Base-by-base conservation (phyloP, 2,888 invertebrate genomes). In the Heliconius hortense region DNA sequence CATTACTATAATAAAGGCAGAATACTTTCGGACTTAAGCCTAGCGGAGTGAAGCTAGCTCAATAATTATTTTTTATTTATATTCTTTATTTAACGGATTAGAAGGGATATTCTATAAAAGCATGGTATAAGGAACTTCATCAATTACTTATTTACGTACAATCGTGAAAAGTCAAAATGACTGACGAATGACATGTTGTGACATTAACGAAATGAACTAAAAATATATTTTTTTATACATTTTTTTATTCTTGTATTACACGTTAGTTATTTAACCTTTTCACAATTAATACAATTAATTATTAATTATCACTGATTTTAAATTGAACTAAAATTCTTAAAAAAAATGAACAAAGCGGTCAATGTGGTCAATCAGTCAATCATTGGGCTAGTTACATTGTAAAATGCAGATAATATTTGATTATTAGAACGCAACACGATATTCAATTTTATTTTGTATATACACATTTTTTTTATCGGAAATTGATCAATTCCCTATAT, bases 121-220 rank as follows among this genome's bases (percentile, higher is more conserved):
- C 76, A 77, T 73, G 31, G 71, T 67, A 77, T 43, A 73, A 77
- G 77, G 77, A 77, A 77, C 77, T 77, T 68, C 43, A 68, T 76
- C 56, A 73, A 74, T 75, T 67, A 59, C 62, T 31, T 72, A 76
- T 66, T 35, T n/a, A 63, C 64, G 71, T 71, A 66, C 70, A 67
- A 71, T 69, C 56, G 21, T 72, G 72, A 71, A 74, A 74, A 60
- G 35, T 71, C 39, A 71, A 71, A 71, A 71, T 71, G 71, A 62
- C 71, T 71, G 60, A 69, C 26, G 53, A 59, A 71, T 56, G 53
- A 69, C n/a, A 35, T 60, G 24, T 24, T 21, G 31, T 35, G 35
- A 31, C 21, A 63, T 10, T 31, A 63, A 63, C 21, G 63, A 39
- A 53, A 31, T 56, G 31, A 69, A 69, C 28, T 53, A 10, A 53